Base-by-base conservation (phyloP, 2,888 invertebrate species). In the Tenthredo mesomela region DNA sequence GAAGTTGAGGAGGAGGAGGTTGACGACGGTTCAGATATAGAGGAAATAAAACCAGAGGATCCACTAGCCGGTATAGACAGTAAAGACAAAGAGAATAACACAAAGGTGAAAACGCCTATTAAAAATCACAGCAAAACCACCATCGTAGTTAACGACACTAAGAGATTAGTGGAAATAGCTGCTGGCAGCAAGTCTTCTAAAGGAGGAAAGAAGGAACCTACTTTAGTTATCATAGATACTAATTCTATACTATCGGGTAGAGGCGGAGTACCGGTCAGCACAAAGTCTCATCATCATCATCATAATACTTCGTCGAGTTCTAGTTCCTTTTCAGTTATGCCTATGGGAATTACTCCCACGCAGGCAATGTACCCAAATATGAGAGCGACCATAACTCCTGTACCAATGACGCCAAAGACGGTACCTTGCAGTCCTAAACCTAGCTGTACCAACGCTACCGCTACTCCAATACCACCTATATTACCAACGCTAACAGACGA, bases 401-500 rank as follows among this genome's bases (percentile, higher is more conserved):
- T 95, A 86, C 95, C 94, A 25, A 92, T 94, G 90, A 89, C 89
- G 25, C 90, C 92, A 54, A 92, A 92, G 85, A 50, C 89, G 33
- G 88, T 90, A 37, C 91, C 91, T 37, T 84, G 90, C 18, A 90
- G 89, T 71, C 90, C 91, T 10, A 93, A 92, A 84, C 87, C 43
- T 2, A 80, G 80, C 40, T 80, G 80, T 61, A 80, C 80, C 12
- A 80, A 80, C 12, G 80, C 80, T n/a, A 80, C 80, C 65, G 94
- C 88, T 92, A 94, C 86, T 90, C 94, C 88, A 93, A 95, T 91
- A 93, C 95, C 96, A 61, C 95, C 95, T 54, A 96, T 97, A 87
- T 93, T 98, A 88, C 97, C 97, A 0, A 97, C 97, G 9, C 93
- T 98, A 37, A 98, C 98, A 29, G 98, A 98, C 92, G 98, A 98